These are phyloP conservation scores for Hippocampus zosterae DNA, from an alignment of 2,113 vertebrate genomes.

Conservation along the genomic window DNA sequence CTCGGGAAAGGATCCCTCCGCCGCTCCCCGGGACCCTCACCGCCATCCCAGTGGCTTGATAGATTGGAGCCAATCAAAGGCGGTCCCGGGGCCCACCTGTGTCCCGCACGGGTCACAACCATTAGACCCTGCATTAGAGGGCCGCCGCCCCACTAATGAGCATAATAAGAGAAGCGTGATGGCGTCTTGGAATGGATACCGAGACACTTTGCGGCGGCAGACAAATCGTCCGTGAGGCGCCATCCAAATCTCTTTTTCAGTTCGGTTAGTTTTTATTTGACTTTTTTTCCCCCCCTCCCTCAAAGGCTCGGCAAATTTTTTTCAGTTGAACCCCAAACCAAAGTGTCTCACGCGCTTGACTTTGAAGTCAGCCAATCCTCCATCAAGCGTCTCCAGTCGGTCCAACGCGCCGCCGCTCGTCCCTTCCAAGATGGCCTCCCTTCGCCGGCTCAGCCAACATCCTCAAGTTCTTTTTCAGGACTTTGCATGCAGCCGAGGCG, in stretches of 20 bases:
- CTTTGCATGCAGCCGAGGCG: too few species aligned
- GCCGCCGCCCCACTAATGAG: conserved; percentile 67
- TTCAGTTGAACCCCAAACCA: too few species aligned
- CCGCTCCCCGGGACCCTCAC: conserved; percentile 53
- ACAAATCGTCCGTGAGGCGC: conserved; percentile 17
- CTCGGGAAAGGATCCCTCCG: conserved; percentile 61
- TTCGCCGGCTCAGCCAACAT: too few species aligned
- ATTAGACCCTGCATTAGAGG: conserved; percentile 74
- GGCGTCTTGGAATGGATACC: conserved; percentile 54
- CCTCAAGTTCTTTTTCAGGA: too few species aligned
- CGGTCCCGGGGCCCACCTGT: conserved; percentile 72
- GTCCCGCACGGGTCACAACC: conserved; percentile 75
- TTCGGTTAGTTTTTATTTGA: conserved; percentile 9
- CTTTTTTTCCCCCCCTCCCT: neutral
- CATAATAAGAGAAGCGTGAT: conserved; percentile 71
- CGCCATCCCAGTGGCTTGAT: conserved; percentile 64
- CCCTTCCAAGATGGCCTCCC: too few species aligned
- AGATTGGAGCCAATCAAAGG: conserved; percentile 76
- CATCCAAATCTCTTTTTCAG: conserved; percentile 41
- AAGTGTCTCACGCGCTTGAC: too few species aligned
- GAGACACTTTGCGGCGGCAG: conserved; percentile 26
- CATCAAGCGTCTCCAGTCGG: too few species aligned
- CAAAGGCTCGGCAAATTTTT: too few species aligned
- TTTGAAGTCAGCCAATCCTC: too few species aligned
- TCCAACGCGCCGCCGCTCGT: too few species aligned